phyloP scores from a whole-genome alignment of 92 coral and sea anemone species.

The Blastomussa wellsi region DNA sequence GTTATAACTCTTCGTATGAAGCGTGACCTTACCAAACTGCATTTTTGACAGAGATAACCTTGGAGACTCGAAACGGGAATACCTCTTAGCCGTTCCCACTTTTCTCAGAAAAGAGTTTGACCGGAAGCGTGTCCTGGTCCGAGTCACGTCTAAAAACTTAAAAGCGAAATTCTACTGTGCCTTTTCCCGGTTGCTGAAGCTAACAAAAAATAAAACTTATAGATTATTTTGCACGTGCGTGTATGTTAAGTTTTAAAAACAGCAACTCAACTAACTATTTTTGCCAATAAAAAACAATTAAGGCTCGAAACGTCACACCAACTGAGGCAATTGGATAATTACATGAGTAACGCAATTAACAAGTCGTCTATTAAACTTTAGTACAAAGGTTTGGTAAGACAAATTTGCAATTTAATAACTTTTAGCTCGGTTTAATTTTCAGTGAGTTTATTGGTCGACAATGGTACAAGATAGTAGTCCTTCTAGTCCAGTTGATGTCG shows the following conservation, averaged over 20 bases:
- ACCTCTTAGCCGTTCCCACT: background rate
- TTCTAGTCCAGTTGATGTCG: conserved; percentile 66
- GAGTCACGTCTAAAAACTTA: conserved; percentile 24
- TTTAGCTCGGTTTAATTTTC: background rate
- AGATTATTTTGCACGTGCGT: background rate
- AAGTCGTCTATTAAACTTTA: background rate
- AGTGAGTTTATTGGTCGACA: background rate
- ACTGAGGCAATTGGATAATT: background rate
- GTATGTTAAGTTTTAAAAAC: background rate
- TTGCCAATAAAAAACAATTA: background rate
- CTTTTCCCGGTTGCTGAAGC: conserved; percentile 10
- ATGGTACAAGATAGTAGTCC: conserved; percentile 34
- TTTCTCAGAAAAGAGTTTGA: conserved; percentile 28
- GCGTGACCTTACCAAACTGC: background rate
- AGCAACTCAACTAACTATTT: background rate
- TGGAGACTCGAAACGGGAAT: conserved; percentile 3
- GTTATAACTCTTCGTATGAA: background rate
- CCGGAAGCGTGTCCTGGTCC: conserved; percentile 25
- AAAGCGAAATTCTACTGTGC: background rate
- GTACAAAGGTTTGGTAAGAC: background rate
- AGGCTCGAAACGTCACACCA: background rate
- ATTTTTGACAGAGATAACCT: background rate
- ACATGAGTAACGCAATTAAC: conserved; percentile 30
- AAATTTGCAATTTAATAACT: background rate
- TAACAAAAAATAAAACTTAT: background rate